A percentile compares a stretch with the other conserved stretches of the same genome.
Conservation (phyloP, 2,797 vertebrate species). For the Poeciliopsis presidionis region DNA sequence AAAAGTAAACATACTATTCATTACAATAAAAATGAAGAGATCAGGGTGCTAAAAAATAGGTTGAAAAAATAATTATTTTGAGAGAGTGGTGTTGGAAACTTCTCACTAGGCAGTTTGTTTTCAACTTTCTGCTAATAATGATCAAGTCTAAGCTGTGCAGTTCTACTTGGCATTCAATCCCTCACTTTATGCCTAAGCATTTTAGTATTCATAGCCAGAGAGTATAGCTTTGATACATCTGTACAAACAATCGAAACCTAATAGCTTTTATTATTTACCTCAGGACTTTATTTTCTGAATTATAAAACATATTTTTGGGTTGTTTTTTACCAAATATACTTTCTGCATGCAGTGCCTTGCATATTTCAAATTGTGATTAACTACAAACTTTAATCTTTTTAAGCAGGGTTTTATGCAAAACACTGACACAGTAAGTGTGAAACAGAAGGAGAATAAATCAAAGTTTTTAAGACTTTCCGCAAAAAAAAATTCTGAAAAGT, state of each 20-base stretch:
- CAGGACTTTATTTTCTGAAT: not conserved
- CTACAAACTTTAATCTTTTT: not conserved
- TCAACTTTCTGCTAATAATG: conserved; percentile 15
- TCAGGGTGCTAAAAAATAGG: not conserved
- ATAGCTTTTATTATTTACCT: not conserved
- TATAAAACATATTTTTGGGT: not conserved
- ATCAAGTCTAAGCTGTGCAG: not conserved
- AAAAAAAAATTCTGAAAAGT: not conserved
- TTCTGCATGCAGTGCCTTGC: not conserved
- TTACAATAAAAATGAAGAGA: conserved; percentile 56
- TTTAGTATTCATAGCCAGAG: not conserved
- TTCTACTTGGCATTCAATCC: not conserved
- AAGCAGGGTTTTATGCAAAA: not conserved
- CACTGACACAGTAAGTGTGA: not conserved
- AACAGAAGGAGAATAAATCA: not conserved
- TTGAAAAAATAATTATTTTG: not conserved
- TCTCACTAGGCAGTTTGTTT: not conserved
- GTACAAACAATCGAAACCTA: not conserved
- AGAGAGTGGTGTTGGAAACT: conserved; percentile 10
- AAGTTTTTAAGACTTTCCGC: not conserved
- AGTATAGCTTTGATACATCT: not conserved
- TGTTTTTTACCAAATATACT: not conserved
- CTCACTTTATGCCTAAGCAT: not conserved
- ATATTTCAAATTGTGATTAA: not conserved
- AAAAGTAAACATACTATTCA: conserved; percentile 51